Conservation (phyloP, 1,140 invertebrate species). For the Zaprionus taronus region DNA sequence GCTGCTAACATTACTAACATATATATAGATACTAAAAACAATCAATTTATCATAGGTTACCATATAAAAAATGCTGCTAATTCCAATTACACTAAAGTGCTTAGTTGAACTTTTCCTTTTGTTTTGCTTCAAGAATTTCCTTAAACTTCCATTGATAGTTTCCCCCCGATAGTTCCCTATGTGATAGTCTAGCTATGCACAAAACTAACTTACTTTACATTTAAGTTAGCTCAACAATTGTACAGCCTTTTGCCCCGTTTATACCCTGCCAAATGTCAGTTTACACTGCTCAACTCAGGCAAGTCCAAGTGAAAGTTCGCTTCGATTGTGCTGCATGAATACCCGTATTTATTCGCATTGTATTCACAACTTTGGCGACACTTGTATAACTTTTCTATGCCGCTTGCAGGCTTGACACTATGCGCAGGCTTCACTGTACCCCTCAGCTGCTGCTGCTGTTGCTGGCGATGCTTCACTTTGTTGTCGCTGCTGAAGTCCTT, state of each 20-base stretch:
- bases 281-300: not conserved
- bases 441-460: constrained; percentile 18
- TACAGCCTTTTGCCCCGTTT: not conserved
- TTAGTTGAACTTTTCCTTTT: too few relatives aligned
- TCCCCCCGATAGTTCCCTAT: not conserved
- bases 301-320: not conserved
- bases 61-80: too few relatives aligned
- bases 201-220: not conserved
- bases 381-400: constrained; percentile 42
- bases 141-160: not conserved
- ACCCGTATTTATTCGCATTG: constrained; percentile 40
- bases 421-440: constrained; percentile 6
- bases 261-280: not conserved
- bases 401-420: constrained; percentile 30
- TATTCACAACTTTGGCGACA: constrained; percentile 52
- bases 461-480: constrained; percentile 13
- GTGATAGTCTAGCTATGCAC: not conserved
- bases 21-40: too few relatives aligned
- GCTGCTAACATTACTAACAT: too few relatives aligned
- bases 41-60: too few relatives aligned
- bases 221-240: not conserved
- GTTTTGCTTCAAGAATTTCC: too few relatives aligned
- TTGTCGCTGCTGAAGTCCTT: constrained; percentile 6
- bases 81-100: too few relatives aligned
- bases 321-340: constrained; percentile 5